Conservation (phyloP, 2,888 invertebrate species). For the Ophion obscuratus region DNA sequence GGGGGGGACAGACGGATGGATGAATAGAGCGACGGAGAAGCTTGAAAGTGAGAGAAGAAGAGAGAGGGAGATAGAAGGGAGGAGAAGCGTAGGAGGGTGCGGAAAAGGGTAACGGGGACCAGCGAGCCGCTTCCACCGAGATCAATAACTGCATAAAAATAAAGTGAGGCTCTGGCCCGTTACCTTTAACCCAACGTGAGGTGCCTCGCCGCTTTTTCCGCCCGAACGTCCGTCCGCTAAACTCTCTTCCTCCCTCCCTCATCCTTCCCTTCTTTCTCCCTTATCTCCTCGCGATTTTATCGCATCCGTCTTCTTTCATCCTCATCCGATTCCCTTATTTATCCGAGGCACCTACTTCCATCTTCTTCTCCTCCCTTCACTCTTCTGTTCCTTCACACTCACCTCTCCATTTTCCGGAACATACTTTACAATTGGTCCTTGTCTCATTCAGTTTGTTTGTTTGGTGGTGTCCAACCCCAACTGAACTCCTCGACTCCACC, state of each 20-base stretch:
- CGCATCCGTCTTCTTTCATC: slow-evolving; percentile 42
- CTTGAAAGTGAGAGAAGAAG: slow-evolving; percentile 48
- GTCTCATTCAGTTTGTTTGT: too few relatives aligned
- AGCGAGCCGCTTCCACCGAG: slow-evolving; percentile 80
- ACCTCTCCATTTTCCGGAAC: slow-evolving; percentile 61
- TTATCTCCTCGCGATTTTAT: slow-evolving; percentile 39
- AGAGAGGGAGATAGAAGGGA: slow-evolving; percentile 53
- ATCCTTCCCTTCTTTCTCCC: slow-evolving; percentile 68
- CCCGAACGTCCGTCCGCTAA: slow-evolving; percentile 58
- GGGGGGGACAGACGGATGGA: slow-evolving; percentile 25
- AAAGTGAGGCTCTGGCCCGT: slow-evolving; percentile 84
- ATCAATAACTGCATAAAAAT: slow-evolving; percentile 84
- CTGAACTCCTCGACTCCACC: too few relatives aligned
- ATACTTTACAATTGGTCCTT: neutral
- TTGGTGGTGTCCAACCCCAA: too few relatives aligned
- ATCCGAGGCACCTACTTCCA: neutral
- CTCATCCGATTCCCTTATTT: slow-evolving; percentile 47
- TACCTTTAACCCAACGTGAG: slow-evolving; percentile 82
- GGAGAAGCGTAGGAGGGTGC: slow-evolving; percentile 71
- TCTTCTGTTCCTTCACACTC: neutral
- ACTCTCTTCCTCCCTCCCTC: slow-evolving; percentile 63
- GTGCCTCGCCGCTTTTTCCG: slow-evolving; percentile 67
- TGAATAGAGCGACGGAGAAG: slow-evolving; percentile 38
- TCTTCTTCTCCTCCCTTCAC: neutral
- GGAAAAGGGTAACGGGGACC: slow-evolving; percentile 72